These are phyloP conservation scores for Anolis carolinensis DNA, from an alignment of 2,113 vertebrate species.

Conservation along the genomic window DNA sequence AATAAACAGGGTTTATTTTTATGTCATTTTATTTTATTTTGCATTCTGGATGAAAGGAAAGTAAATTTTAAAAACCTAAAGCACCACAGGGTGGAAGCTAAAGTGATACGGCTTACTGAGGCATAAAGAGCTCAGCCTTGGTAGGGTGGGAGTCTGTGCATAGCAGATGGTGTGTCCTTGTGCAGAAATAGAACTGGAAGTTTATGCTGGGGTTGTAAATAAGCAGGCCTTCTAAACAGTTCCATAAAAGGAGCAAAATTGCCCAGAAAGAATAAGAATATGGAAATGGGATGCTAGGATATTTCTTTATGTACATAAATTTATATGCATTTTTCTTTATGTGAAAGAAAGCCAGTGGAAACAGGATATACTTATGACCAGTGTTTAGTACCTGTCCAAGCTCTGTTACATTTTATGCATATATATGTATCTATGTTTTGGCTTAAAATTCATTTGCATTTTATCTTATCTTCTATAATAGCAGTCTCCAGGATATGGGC, in stretches of 20 bases:
- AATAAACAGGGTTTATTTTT: not conserved
- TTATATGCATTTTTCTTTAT: not conserved
- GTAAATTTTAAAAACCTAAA: slow-evolving; percentile 39
- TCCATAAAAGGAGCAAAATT: slow-evolving; percentile 35
- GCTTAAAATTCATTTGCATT: not conserved
- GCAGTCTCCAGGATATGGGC: not conserved
- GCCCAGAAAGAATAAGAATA: not conserved
- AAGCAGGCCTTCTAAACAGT: slow-evolving; percentile 28
- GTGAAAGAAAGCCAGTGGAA: not conserved
- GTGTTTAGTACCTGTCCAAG: not conserved
- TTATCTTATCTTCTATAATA: not conserved
- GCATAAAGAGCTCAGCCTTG: slow-evolving; percentile 42
- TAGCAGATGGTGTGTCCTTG: slow-evolving; percentile 12
- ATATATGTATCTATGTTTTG: not conserved
- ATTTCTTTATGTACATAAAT: not conserved
- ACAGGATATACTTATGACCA: slow-evolving; percentile 4
- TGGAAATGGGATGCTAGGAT: not conserved
- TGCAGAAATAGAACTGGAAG: slow-evolving; percentile 36
- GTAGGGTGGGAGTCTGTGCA: slow-evolving; percentile 17
- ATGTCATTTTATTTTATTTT: not conserved
- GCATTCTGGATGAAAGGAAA: slow-evolving; percentile 15
- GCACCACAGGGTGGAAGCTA: slow-evolving; percentile 33
- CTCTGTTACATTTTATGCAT: not conserved
- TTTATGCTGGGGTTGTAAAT: slow-evolving; percentile 38
- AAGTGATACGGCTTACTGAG: slow-evolving; percentile 32